Base-by-base conservation (phyloP, 30 jellyfish, hydroid and myxozoan genomes). In the Rhopilema esculentum region DNA sequence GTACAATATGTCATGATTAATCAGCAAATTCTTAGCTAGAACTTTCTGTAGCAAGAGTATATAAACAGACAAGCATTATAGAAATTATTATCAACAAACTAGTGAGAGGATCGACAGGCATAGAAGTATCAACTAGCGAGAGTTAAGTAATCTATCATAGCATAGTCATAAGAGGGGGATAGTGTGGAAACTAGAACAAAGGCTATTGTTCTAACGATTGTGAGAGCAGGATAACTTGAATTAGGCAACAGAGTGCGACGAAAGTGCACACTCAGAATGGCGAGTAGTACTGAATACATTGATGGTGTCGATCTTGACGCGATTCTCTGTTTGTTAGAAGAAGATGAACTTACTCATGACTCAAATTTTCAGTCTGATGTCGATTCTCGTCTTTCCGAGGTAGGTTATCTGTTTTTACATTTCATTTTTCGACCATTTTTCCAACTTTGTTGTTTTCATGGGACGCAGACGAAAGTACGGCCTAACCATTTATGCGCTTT, bases 141-240 rank as follows among this genome's bases (percentile, higher is more conserved):
- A 40, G 57, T 40, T 6, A 40, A 40, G 57, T 40, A 40, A 40
- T 40, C 57, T 40, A 12, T 40, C 57, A 40, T 40, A 6, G 57
- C 57, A 40, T 40, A 40, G 57, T 40, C 57, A 40, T 40, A 40
- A 40, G 57, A 40, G 12, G 12, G 57, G 57, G 57, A 40, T 40
- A 40, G 57, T 40, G 9, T 40, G 57, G 57, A 40, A 40, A 40
- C 57, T 69, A 29, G 62, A 28, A 25, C 80, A 69, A 69, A 18
- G 53, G 49, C 80, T 23, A 29, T 69, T 69, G 80, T 23, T 69
- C 52, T 69, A 17, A 29, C 49, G 52, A 29, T 63, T 63, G 73
- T 63, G 73, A 19, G 27, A 19, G 73, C 73, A 19, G 73, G 73
- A 17, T 25, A 63, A 63, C 27, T 25, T 63, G 73, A 63, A n/a